These are phyloP conservation scores for Diadromus collaris DNA, from an alignment of 2,888 invertebrate genomes.

Conservation along the genomic window DNA sequence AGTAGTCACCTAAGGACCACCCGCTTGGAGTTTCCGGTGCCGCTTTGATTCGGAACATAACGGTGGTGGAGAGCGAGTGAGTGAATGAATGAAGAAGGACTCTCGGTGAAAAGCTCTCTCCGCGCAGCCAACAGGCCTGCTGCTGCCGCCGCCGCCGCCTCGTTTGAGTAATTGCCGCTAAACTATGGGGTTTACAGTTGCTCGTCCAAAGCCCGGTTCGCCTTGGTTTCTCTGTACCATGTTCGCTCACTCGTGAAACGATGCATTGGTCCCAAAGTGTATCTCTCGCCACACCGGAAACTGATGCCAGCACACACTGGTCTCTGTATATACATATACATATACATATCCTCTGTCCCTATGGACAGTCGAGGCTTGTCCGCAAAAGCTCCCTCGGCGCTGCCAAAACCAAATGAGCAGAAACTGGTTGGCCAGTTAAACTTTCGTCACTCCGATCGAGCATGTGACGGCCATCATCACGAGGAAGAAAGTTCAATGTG, in stretches of 20 bases:
- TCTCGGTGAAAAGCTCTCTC: constrained; percentile 48
- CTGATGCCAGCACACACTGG: constrained; percentile 17
- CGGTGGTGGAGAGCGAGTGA: constrained; percentile 29
- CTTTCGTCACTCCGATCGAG: constrained; percentile 20
- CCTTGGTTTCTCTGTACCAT: constrained; percentile 13
- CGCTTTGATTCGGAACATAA: constrained; percentile 41
- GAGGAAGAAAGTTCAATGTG: neutral
- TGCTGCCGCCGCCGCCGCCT: constrained; percentile 33
- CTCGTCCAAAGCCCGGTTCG: constrained; percentile 30
- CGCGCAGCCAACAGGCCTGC: constrained; percentile 21
- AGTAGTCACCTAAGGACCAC: constrained; percentile 38
- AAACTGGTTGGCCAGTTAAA: constrained; percentile 10
- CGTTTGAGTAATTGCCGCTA: constrained; percentile 53
- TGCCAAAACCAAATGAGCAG: constrained; percentile 10
- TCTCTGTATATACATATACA: no score
- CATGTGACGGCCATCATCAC: neutral
- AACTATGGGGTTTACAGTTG: constrained; percentile 51
- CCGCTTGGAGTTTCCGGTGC: constrained; percentile 34
- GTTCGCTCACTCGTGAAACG: constrained; percentile 9
- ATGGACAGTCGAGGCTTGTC: neutral
- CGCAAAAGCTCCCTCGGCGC: constrained; percentile 21
- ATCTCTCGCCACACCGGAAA: constrained; percentile 36
- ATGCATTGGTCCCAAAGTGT: constrained; percentile 24
- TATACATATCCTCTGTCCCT: constrained; percentile 4
- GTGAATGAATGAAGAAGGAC: constrained; percentile 48